Base-by-base conservation (phyloP, 2,888 invertebrate genomes). In the Dolichomitus sp. region DNA sequence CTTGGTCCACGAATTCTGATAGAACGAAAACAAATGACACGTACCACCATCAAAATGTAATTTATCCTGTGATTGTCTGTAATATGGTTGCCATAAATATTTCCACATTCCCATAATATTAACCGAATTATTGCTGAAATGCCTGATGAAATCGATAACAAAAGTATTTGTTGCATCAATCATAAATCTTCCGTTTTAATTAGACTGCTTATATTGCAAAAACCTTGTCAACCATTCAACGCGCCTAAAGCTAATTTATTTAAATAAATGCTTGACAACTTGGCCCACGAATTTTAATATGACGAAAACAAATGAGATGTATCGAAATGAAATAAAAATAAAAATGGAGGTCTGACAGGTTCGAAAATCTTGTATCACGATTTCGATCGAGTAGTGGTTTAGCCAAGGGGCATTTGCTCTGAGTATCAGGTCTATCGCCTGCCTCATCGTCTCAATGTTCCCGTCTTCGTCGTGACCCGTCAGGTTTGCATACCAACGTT, bases 401-500 rank as follows among this genome's bases (percentile, higher is more conserved):
- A 48, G 81, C 84, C 68, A 73, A 79, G 78, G 87, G 76, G 77
- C 83, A 84, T 45, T 57, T 65, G 52, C 54, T 75, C 69, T 54
- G 19, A 17, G 42, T 30, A 27, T 59, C 59, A 19, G 33, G 59
- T 33, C 59, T 7, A 37, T 61, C 33, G 27, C 57, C 9, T 19
- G 69, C 45, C 33, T 37, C 70, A 57, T 59, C 61, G 61, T 45
- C 54, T 23, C 30, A 52, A 5, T 33, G 65, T 78, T 70, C 65
- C 48, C 45, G 42, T 76, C 73, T 45, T 50, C 70, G 84, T 87
- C 89, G 88, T 89, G 90, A 90, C 90, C 88, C 86, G 88, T 87
- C 89, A 88, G 87, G 85, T 88, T 88, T 87, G 88, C 88, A 89
- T 89, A 88, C 87, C 86, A 80, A 87, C 73, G 85, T 83, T 68